A percentile compares a stretch with the other conserved stretches of the same genome.
phyloP scores from a whole-genome alignment of 2,113 vertebrate genomes.

The Fukomys damarensis region DNA sequence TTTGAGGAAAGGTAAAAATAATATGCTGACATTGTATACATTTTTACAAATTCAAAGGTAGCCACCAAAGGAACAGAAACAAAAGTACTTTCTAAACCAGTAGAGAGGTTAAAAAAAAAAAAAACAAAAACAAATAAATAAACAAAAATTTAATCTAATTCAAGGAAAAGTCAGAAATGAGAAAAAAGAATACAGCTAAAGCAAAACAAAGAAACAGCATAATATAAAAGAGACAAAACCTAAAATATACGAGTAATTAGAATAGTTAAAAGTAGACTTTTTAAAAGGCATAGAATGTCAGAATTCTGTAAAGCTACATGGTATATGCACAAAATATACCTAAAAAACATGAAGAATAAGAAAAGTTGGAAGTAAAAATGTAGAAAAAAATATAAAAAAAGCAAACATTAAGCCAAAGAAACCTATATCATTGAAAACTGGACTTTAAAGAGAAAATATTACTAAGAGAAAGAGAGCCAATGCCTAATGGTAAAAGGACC shows the following conservation, averaged over 20 bases:
- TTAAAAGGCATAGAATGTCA: neutral
- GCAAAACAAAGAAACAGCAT: neutral
- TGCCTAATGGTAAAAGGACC: neutral
- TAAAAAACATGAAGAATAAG: conserved; percentile 19
- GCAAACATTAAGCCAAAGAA: neutral
- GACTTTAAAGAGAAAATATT: conserved; percentile 5
- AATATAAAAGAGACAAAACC: neutral
- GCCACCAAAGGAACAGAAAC: neutral
- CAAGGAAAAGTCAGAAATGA: neutral
- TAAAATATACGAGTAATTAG: conserved; percentile 1
- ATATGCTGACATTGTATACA: neutral
- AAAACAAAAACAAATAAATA: neutral
- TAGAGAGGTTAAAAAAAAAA: neutral
- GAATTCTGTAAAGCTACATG: neutral
- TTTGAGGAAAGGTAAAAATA: neutral
- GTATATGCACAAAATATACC: neutral
- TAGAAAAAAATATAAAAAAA: neutral
- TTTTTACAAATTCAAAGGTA: neutral
- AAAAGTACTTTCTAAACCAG: neutral
- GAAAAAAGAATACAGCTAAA: neutral
- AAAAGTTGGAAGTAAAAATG: neutral
- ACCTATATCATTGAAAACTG: neutral
- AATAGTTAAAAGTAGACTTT: conserved; percentile 16
- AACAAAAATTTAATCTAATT: neutral
- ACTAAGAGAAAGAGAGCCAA: neutral